phyloP scores from a whole-genome alignment of 1,140 invertebrate species.

The Eciton burchellii region DNA sequence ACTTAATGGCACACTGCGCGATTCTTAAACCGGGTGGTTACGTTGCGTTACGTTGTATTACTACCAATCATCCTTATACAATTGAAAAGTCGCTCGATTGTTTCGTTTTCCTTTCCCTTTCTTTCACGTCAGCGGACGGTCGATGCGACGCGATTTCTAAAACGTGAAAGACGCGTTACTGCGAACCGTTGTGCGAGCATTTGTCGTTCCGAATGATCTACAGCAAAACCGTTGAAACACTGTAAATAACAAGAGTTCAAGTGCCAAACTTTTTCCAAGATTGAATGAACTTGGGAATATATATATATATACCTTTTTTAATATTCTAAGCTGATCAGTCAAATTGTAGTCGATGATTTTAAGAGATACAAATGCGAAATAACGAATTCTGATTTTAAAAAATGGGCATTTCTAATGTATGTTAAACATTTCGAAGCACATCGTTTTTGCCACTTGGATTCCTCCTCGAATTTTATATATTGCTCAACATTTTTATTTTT shows the following conservation, averaged over 20 bases:
- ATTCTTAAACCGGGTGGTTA: not conserved
- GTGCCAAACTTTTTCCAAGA: not conserved
- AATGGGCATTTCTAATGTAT: too few species aligned
- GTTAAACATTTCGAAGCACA: not conserved
- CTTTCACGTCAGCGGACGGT: not conserved
- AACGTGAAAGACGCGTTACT: not conserved
- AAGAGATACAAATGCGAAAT: not conserved
- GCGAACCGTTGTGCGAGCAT: not conserved
- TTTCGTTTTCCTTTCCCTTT: not conserved
- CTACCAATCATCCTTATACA: constrained; percentile 11
- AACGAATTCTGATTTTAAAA: not conserved
- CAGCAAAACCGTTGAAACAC: too few species aligned
- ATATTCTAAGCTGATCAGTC: not conserved
- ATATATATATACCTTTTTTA: not conserved
- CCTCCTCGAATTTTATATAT: not conserved
- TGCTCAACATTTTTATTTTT: not conserved
- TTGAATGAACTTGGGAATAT: not conserved
- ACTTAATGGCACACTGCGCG: constrained; percentile 22
- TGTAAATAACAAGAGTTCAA: not conserved
- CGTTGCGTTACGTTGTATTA: not conserved
- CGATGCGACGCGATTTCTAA: not conserved
- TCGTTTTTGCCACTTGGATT: not conserved
- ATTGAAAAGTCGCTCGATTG: constrained; percentile 6
- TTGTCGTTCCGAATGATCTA: not conserved
- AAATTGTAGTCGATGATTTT: not conserved